phyloP scores from a whole-genome alignment of 1,140 invertebrate species.

The Drosophila pectinifera region DNA sequence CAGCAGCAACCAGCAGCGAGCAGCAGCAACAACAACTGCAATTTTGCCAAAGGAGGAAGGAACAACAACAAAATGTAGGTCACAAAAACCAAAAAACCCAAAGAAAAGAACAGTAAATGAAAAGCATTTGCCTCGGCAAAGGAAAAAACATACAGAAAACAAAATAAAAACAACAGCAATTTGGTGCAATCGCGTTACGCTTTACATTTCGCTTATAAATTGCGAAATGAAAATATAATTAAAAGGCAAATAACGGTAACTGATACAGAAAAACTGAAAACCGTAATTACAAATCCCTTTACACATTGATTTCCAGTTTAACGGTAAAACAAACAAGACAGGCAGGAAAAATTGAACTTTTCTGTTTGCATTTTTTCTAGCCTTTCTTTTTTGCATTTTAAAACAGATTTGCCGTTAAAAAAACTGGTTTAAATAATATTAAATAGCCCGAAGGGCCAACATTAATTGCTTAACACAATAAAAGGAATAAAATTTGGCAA shows the following conservation, averaged over 20 bases:
- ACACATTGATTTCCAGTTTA: too few relatives aligned
- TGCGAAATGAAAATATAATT: neutral
- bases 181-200: conserved; percentile 4
- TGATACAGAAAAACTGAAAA: neutral
- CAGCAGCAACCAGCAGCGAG: neutral
- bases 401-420: too few relatives aligned
- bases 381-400: too few relatives aligned
- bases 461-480: too few relatives aligned
- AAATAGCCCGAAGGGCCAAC: too few relatives aligned
- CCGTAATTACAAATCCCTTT: too few relatives aligned
- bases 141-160: neutral
- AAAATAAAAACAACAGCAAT: conserved; percentile 11
- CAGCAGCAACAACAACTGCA: conserved; percentile 17
- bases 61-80: conserved; percentile 40
- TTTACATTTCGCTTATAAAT: conserved; percentile 1
- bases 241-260: neutral
- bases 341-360: too few relatives aligned
- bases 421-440: too few relatives aligned
- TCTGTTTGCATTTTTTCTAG: too few relatives aligned
- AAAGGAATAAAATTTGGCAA: too few relatives aligned
- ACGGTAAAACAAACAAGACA: too few relatives aligned
- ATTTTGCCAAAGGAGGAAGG: conserved; percentile 6
- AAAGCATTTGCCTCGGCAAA: neutral
- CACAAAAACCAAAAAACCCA: conserved; percentile 7
- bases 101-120: conserved; percentile 11